Base-by-base conservation (phyloP, 1,140 invertebrate species). In the Aphelinus atriplicis region DNA sequence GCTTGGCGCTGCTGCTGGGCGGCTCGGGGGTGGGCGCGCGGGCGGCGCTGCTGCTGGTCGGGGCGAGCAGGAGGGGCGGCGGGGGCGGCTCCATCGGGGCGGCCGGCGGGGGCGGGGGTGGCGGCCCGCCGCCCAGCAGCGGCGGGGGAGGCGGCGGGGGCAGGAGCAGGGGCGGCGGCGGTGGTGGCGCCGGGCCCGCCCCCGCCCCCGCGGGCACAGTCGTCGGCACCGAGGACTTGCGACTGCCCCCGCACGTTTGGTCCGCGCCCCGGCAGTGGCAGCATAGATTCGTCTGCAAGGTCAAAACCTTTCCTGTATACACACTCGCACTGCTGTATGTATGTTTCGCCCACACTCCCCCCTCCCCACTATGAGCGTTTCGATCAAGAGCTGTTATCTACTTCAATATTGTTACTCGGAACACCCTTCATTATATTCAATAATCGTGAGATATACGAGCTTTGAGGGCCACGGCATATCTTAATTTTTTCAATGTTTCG, bases 241-340 rank as follows among this genome's bases (percentile, higher is more conserved):
- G 82, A 6, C 85, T 81, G 51, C 75, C 71, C 51, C 80, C 81
- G 60, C 84, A 83, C 7, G 83, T 83, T 71, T 87, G 85, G 69
- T 88, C 86, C 75, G 81, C 73, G 3, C 79, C 84, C 80, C 86
- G 85, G 76, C 88, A 90, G 57, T 88, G 87, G 73, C 88, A 90
- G 72, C 88, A 88, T 73, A 89, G 81, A 81, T 90, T 89, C 77
- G 85, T 83, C 84, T 88, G 75, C 1, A 26, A 26, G 0, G 26
- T 26, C 26, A 26, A 26, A 26, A 26, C 26, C 26, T 26, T 26
- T 26, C 26, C 26, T 26, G 26, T 26, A 26, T 26, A 26, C 26
- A 26, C 26, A 26, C 26, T 26, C 26, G 26, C 26, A 26, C 26
- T 26, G 0, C 26, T 0, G 26, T 26, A 26, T 0, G 26, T 26